These are phyloP conservation scores for Synergus laeviventris DNA, from an alignment of 2,888 invertebrate species.

Conservation along the genomic window DNA sequence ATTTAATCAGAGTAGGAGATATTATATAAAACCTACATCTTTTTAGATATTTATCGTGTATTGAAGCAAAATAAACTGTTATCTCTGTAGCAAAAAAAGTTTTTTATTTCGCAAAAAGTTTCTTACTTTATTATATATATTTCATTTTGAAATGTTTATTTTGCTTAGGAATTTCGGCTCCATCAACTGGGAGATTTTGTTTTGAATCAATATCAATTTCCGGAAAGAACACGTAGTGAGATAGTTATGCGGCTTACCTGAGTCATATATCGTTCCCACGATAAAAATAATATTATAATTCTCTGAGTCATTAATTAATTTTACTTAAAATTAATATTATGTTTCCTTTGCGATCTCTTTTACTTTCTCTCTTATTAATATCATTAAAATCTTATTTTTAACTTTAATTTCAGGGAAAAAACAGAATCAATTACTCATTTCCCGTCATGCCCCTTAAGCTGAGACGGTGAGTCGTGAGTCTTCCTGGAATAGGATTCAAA, in stretches of 20 bases:
- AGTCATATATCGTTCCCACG: neutral
- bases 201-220: neutral
- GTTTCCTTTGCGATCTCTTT: neutral
- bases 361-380: neutral
- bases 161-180: neutral
- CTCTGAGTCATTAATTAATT: slow-evolving; percentile 2
- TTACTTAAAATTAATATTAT: no score
- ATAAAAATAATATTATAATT: neutral
- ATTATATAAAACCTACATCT: slow-evolving; percentile 61
- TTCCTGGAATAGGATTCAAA: no score
- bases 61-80: slow-evolving; percentile 67
- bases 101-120: neutral
- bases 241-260: neutral
- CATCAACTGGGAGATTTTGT: neutral
- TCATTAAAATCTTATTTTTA: slow-evolving; percentile 34
- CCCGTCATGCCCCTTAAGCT: slow-evolving; percentile 41
- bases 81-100: slow-evolving; percentile 54
- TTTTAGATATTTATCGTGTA: slow-evolving; percentile 67
- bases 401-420: slow-evolving; percentile 46
- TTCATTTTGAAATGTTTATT: neutral
- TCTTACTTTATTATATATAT: neutral
- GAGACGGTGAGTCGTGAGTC: no score
- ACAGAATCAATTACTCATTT: slow-evolving; percentile 56
- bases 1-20: slow-evolving; percentile 46
- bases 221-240: neutral